A percentile compares a stretch with the other conserved stretches of the same genome.
phyloP scores from a whole-genome alignment of 2,113 vertebrate species.

The Hoplias malabaricus region DNA sequence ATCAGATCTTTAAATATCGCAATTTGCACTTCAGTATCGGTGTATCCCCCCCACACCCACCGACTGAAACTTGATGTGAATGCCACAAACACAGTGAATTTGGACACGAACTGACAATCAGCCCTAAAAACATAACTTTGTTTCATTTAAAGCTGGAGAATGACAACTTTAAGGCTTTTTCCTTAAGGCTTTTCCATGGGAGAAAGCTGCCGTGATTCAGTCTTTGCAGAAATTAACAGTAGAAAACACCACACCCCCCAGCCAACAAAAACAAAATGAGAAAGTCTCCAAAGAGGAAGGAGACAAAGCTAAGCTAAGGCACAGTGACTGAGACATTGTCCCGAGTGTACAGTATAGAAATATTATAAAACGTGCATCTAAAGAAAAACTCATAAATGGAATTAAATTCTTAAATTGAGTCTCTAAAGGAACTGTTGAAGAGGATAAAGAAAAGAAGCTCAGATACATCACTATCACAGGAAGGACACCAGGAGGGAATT shows the following conservation, averaged over 20 bases:
- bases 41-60: too few relatives aligned
- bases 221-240: background rate
- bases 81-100: too few relatives aligned
- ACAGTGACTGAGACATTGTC: conserved; percentile 62
- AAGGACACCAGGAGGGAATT: too few relatives aligned
- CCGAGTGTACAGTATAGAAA: conserved; percentile 57
- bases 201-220: background rate
- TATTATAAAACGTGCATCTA: conserved; percentile 61
- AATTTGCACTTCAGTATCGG: too few relatives aligned
- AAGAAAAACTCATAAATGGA: conserved; percentile 60
- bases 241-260: background rate
- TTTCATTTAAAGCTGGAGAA: background rate
- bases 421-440: conserved; percentile 55
- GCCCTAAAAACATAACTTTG: too few relatives aligned
- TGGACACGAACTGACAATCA: too few relatives aligned
- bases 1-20: too few relatives aligned
- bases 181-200: too few relatives aligned
- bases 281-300: background rate
- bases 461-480: conserved; percentile 19
- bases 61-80: too few relatives aligned
- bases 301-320: conserved; percentile 60
- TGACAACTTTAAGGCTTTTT: too few relatives aligned
- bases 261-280: too few relatives aligned
- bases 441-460: conserved; percentile 14
- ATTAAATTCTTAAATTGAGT: conserved; percentile 44